Percentiles rank a stretch among this genome's conserved stretches.
Evolutionary conservation across 2,888 invertebrate species (phyloP).

Genomic region (Euplagia quadripunctaria): DNA sequence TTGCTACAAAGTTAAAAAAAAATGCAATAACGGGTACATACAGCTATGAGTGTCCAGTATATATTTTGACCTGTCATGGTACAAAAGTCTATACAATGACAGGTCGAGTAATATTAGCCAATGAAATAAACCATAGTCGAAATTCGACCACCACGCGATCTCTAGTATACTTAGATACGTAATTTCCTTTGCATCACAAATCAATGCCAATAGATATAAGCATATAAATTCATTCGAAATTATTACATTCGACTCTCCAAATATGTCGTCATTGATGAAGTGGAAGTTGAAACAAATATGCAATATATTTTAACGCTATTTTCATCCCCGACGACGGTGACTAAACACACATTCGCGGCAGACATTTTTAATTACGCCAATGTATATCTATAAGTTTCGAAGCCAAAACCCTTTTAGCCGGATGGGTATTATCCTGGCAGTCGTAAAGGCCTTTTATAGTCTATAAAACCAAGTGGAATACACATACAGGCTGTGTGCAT

Average conservation of each 20-base stretch:
- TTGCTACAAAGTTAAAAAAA: no score
- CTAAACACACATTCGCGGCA: conserved; percentile 53
- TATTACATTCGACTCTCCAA: background rate
- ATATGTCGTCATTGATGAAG: background rate
- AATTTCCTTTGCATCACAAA: no score
- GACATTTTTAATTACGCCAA: conserved; percentile 79
- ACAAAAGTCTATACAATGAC: no score
- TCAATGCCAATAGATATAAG: no score
- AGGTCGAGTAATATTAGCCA: no score
- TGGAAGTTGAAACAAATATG: background rate
- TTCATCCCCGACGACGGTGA: conserved; percentile 22
- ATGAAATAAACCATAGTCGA: no score
- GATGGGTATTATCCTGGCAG: conserved; percentile 83
- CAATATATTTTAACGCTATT: background rate
- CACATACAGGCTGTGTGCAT: conserved; percentile 73
- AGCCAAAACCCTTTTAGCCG: conserved; percentile 84
- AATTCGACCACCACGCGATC: no score
- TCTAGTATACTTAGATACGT: no score
- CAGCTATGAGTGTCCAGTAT: no score
- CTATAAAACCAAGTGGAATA: conserved; percentile 86
- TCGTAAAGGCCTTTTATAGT: conserved; percentile 82
- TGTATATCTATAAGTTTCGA: conserved; percentile 58
- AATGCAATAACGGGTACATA: no score
- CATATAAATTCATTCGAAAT: no score
- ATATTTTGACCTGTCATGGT: no score